phyloP scores from a whole-genome alignment of 2,797 vertebrate genomes.

The Xerus rutilus region DNA sequence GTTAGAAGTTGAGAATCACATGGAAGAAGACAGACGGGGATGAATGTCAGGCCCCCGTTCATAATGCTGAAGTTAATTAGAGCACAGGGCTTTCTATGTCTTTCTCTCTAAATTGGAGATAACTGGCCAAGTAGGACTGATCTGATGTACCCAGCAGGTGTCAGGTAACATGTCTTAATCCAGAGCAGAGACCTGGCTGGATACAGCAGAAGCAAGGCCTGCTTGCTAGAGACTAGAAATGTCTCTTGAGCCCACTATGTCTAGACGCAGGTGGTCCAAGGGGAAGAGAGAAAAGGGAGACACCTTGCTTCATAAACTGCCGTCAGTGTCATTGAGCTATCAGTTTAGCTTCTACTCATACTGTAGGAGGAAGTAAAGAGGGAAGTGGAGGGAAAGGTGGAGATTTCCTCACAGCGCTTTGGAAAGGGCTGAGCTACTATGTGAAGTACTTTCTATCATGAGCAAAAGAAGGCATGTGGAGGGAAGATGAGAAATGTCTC shows the following conservation, averaged over 20 bases:
- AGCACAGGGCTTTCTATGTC: background rate
- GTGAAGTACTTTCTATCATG: background rate
- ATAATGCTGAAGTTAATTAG: background rate
- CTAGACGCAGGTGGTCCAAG: background rate
- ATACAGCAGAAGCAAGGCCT: background rate
- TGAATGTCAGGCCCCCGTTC: background rate
- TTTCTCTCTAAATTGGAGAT: background rate
- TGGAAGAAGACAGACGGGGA: background rate
- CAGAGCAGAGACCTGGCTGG: background rate
- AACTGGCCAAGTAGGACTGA: background rate
- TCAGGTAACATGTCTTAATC: background rate
- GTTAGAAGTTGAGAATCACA: background rate
- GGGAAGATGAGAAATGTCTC: background rate
- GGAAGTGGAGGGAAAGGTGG: background rate
- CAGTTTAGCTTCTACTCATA: background rate
- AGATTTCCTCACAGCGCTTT: background rate
- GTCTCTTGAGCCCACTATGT: background rate
- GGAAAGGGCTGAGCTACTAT: background rate
- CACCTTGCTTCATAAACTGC: background rate
- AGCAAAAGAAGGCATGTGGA: background rate
- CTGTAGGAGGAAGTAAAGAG: background rate
- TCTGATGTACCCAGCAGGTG: background rate
- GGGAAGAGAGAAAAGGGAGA: background rate
- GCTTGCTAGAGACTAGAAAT: background rate
- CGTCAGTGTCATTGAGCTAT: accelerated